A percentile compares a stretch with the other conserved stretches of the same genome.
These are phyloP conservation scores for Himalopsyche japonica DNA, from an alignment of 2,888 invertebrate genomes.

Conservation along the genomic window DNA sequence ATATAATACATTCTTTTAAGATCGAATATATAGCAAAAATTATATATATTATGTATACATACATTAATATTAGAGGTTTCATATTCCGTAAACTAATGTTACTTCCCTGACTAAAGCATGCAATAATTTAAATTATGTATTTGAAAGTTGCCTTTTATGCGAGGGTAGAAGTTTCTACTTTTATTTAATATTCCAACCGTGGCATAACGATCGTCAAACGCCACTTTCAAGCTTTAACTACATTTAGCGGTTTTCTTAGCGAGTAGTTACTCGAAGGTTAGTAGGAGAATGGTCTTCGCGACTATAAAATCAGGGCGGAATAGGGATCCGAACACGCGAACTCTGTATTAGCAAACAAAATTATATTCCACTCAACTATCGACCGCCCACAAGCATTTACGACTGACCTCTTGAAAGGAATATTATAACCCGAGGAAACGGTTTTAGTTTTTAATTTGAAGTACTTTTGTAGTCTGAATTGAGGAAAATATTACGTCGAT, in stretches of 20 bases:
- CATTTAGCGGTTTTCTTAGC: neutral
- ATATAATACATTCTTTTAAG: too few relatives aligned
- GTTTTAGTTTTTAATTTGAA: neutral
- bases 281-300: neutral
- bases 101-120: too few relatives aligned
- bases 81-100: too few relatives aligned
- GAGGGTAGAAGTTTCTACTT: neutral
- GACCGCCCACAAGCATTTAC: neutral
- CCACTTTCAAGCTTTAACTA: neutral
- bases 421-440: neutral
- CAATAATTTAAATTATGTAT: too few relatives aligned
- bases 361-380: neutral
- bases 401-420: neutral
- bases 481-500: neutral
- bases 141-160: too few relatives aligned
- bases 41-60: too few relatives aligned
- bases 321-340: neutral
- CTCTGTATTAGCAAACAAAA: conserved; percentile 1
- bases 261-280: neutral
- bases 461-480: neutral
- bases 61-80: too few relatives aligned
- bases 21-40: too few relatives aligned
- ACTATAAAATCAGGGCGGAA: neutral
- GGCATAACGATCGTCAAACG: neutral
- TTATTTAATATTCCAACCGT: neutral